A percentile compares a stretch with the other conserved stretches of the same genome.
These are phyloP conservation scores for Drosophila arizonae DNA, from an alignment of 1,140 invertebrate species.

Conservation along the genomic window DNA sequence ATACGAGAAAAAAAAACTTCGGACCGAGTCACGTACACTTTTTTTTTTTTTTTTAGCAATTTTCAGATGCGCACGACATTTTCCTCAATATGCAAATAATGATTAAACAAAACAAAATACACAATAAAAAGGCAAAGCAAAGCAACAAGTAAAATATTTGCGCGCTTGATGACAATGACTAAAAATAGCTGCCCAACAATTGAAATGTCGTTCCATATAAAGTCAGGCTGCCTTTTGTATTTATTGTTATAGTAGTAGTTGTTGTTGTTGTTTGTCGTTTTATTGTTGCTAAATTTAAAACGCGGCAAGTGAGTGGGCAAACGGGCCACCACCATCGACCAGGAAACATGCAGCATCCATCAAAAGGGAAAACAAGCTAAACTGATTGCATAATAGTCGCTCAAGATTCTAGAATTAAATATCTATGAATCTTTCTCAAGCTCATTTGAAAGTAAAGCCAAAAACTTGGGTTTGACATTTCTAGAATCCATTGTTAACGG, in stretches of 20 bases:
- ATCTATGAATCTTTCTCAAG: too few relatives aligned
- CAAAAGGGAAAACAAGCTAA: background rate
- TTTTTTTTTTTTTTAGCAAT: slow-evolving; percentile 17
- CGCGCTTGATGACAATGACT: slow-evolving; percentile 69
- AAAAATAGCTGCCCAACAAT: slow-evolving; percentile 76
- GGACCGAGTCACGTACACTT: slow-evolving; percentile 42
- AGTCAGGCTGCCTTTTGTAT: slow-evolving; percentile 38
- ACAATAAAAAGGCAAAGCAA: slow-evolving; percentile 1
- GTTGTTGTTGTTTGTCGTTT: slow-evolving; percentile 12
- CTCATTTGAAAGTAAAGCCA: too few relatives aligned
- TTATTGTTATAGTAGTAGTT: too few relatives aligned
- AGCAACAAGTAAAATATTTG: slow-evolving; percentile 48
- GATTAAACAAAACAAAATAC: slow-evolving; percentile 22
- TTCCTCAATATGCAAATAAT: slow-evolving; percentile 68
- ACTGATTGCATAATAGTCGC: too few relatives aligned
- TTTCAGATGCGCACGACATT: slow-evolving; percentile 36
- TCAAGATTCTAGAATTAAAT: too few relatives aligned
- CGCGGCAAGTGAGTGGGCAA: slow-evolving; percentile 58
- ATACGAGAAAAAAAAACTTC: slow-evolving; percentile 3
- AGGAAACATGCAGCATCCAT: slow-evolving; percentile 45
- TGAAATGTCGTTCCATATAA: slow-evolving; percentile 78
- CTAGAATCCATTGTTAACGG: too few relatives aligned
- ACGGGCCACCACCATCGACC: slow-evolving; percentile 58
- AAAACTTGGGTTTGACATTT: too few relatives aligned
- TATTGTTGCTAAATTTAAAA: slow-evolving; percentile 77